Percentiles rank a stretch among this genome's conserved stretches.
Conservation (phyloP, 2,113 vertebrate genomes). For the Odobenus rosmarus region DNA sequence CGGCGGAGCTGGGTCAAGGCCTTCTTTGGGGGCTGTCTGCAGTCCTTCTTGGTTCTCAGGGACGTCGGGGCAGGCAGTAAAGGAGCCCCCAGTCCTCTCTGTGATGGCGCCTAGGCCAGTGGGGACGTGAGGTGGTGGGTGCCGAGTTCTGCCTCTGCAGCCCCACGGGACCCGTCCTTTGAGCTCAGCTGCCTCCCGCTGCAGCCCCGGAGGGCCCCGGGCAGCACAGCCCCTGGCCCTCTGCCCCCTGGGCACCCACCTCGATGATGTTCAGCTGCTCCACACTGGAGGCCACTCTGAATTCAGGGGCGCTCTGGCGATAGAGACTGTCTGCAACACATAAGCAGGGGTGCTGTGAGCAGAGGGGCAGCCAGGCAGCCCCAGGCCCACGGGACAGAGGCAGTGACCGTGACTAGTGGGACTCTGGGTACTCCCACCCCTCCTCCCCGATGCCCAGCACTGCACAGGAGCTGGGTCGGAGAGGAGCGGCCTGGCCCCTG, state of each 20-base stretch:
- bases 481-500: neutral
- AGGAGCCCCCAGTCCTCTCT: neutral
- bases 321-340: slow-evolving; percentile 64
- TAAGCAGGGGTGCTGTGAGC: neutral
- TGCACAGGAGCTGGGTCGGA: neutral
- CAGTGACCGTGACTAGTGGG: fast-evolving
- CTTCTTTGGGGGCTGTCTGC: neutral
- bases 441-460: neutral
- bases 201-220: neutral
- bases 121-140: neutral
- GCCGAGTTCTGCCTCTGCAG: neutral
- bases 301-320: slow-evolving; percentile 2
- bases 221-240: neutral
- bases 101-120: neutral
- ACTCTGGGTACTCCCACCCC: neutral
- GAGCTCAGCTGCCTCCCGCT: fast-evolving
- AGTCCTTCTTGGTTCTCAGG: neutral
- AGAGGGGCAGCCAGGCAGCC: neutral
- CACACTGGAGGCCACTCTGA: slow-evolving; percentile 75
- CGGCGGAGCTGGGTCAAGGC: neutral
- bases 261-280: slow-evolving; percentile 75
- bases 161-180: fast-evolving
- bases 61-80: neutral
- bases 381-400: neutral
- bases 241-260: slow-evolving; percentile 25